Evolutionary conservation across 1,140 invertebrate species (phyloP).

Genomic region (Habropoda laboriosa): DNA sequence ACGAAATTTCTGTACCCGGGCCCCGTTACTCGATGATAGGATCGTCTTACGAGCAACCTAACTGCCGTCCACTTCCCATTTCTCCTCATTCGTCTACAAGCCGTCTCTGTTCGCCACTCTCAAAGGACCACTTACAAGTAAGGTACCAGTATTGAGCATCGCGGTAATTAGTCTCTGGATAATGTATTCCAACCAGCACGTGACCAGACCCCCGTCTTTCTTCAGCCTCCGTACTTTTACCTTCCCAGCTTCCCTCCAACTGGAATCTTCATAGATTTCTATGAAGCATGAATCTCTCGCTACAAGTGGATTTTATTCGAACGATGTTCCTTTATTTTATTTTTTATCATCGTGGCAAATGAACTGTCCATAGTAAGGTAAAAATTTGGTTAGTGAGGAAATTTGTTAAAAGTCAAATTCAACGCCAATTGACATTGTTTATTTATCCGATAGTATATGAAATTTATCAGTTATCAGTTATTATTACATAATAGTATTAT

Average conservation of each 20-base stretch:
- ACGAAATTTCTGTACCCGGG: conserved; percentile 71
- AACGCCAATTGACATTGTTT: too few species aligned
- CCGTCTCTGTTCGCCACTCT: conserved; percentile 48
- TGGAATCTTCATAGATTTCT: background rate
- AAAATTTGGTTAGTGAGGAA: too few species aligned
- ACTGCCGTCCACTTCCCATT: conserved; percentile 62
- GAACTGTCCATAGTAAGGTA: too few species aligned
- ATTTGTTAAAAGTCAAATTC: too few species aligned
- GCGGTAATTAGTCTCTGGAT: conserved; percentile 72
- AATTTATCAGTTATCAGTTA: too few species aligned
- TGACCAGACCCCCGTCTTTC: background rate
- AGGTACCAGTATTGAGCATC: conserved; percentile 51
- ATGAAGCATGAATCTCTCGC: too few species aligned
- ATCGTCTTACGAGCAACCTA: conserved; percentile 69
- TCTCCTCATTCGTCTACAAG: conserved; percentile 56
- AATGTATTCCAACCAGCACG: conserved; percentile 42
- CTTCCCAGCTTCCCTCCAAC: background rate
- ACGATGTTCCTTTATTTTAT: too few species aligned
- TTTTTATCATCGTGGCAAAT: background rate
- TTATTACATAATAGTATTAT: too few species aligned
- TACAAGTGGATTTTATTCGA: background rate
- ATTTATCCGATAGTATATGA: too few species aligned
- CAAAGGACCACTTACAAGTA: conserved; percentile 68
- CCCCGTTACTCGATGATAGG: conserved; percentile 78
- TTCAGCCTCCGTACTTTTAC: background rate